phyloP scores from a whole-genome alignment of 2,113 vertebrate species.

The Malurus alboscapulatus region DNA sequence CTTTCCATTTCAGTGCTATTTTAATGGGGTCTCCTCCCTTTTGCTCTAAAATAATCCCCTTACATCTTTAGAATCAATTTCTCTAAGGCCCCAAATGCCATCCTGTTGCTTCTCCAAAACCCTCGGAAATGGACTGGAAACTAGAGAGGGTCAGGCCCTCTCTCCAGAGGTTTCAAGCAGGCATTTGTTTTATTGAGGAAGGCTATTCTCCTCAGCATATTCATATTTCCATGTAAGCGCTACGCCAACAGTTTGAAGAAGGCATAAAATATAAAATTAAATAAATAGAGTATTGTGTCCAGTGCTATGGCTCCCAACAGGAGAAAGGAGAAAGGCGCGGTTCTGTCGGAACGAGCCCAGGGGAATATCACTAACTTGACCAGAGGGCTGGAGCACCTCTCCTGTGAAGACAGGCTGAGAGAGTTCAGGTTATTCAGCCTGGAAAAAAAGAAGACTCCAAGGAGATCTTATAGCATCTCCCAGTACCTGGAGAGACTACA shows the following conservation, averaged over 20 bases:
- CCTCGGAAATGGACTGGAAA: constrained; percentile 31
- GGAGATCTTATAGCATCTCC: background rate
- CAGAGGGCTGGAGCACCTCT: background rate
- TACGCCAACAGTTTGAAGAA: background rate
- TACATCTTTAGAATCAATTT: constrained; percentile 65
- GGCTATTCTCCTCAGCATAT: background rate
- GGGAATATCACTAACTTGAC: background rate
- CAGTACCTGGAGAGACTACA: background rate
- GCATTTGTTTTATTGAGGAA: background rate
- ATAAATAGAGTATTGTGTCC: background rate
- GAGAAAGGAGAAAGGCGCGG: background rate
- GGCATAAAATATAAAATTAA: background rate
- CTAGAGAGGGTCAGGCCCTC: background rate
- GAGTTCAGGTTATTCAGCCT: background rate
- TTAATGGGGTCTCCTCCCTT: constrained; percentile 42
- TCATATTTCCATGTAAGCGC: background rate
- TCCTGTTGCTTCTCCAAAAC: constrained; percentile 27
- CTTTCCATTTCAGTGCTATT: constrained; percentile 48
- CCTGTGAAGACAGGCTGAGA: background rate
- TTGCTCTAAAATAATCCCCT: constrained; percentile 55
- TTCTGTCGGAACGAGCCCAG: background rate
- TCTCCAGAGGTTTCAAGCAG: background rate
- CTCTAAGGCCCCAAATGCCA: background rate
- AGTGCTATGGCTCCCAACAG: accelerated
- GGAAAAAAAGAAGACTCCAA: background rate